These are phyloP conservation scores for Apodemia mormo DNA, from an alignment of 2,888 invertebrate genomes.

Conservation along the genomic window DNA sequence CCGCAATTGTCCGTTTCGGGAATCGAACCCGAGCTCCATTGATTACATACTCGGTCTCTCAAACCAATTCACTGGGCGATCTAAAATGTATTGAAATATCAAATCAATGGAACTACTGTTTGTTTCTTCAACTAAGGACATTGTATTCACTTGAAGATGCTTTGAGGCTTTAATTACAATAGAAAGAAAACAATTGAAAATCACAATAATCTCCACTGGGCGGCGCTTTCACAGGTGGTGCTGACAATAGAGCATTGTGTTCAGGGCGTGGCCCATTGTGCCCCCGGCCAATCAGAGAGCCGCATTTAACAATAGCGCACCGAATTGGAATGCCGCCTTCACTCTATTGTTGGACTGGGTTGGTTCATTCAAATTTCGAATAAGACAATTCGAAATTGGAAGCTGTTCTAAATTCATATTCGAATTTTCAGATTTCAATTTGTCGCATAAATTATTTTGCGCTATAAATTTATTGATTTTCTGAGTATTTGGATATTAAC, in stretches of 20 bases:
- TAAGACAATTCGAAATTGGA: slow-evolving; percentile 34
- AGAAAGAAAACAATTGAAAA: slow-evolving; percentile 16
- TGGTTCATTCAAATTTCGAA: slow-evolving; percentile 52
- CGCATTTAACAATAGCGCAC: slow-evolving; percentile 74
- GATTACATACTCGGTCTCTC: no score
- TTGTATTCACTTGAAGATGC: neutral
- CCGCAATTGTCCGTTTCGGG: neutral
- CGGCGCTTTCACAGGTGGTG: slow-evolving; percentile 49
- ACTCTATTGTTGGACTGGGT: slow-evolving; percentile 73
- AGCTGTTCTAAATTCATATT: neutral
- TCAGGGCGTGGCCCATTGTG: slow-evolving; percentile 77
- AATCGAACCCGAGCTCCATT: neutral
- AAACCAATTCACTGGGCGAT: neutral
- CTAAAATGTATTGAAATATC: neutral
- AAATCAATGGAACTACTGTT: no score
- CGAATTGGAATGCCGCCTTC: slow-evolving; percentile 71
- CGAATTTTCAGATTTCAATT: neutral
- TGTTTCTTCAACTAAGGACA: neutral
- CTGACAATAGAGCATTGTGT: slow-evolving; percentile 78
- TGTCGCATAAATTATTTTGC: no score
- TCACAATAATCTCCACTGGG: slow-evolving; percentile 45
- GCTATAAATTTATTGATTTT: no score
- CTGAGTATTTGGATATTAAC: no score
- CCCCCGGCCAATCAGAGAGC: slow-evolving; percentile 65
- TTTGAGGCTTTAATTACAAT: neutral